These are phyloP conservation scores for Cossypha caffra DNA, from an alignment of 2,797 vertebrate species.

Conservation along the genomic window DNA sequence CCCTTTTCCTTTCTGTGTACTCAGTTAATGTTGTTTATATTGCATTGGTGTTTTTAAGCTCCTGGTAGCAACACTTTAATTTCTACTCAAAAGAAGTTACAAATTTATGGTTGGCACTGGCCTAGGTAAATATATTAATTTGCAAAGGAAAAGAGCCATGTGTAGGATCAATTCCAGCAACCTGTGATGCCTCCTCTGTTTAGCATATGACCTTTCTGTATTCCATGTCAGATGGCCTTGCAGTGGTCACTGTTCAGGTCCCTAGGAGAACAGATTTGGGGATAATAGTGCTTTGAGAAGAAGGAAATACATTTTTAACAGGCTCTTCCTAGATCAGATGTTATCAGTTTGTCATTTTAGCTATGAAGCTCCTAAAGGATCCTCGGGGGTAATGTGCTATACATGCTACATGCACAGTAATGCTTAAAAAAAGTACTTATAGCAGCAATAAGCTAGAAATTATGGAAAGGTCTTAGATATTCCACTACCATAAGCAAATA, in stretches of 20 bases:
- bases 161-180: neutral
- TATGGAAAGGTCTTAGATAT: neutral
- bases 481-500: neutral
- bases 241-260: neutral
- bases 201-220: neutral
- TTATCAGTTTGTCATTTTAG: neutral
- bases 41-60: neutral
- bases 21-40: neutral
- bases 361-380: neutral
- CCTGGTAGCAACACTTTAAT: neutral
- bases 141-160: neutral
- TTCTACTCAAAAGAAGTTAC: neutral
- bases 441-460: neutral
- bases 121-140: neutral
- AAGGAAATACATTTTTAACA: neutral
- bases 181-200: neutral
- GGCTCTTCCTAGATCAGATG: neutral
- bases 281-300: neutral
- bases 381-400: neutral
- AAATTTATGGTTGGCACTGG: neutral
- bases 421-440: neutral
- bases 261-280: neutral
- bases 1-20: neutral
- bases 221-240: fast-evolving
- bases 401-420: neutral